A percentile compares a stretch with the other conserved stretches of the same genome.
These are phyloP conservation scores for Trematocara marginatum DNA, from an alignment of 2,113 vertebrate genomes.

Conservation along the genomic window DNA sequence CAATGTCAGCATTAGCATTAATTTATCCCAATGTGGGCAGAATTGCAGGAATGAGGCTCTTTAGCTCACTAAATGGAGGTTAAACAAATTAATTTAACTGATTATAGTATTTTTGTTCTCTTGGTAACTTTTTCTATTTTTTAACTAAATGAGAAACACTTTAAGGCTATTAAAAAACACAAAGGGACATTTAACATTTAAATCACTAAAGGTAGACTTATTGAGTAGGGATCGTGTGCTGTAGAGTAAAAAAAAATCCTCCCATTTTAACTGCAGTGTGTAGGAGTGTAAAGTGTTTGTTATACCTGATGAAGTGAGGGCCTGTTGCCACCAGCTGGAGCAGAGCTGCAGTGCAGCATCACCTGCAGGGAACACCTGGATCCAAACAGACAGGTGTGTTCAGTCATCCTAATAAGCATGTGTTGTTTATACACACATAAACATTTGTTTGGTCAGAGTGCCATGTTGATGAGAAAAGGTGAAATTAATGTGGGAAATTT, in stretches of 20 bases:
- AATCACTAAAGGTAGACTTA: background rate
- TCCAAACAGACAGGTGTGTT: constrained; percentile 42
- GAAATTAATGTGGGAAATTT: background rate
- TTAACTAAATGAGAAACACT: background rate
- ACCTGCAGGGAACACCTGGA: constrained; percentile 57
- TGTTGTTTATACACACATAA: background rate
- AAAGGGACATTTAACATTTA: background rate
- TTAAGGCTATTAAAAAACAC: background rate
- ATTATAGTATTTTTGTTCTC: background rate
- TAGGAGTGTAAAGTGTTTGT: background rate
- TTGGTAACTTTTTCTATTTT: background rate
- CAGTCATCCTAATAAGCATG: constrained; percentile 39
- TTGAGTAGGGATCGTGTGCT: background rate
- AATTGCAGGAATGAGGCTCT: background rate
- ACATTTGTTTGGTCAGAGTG: background rate
- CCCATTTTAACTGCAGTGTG: background rate
- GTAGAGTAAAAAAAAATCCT: background rate
- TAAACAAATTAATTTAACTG: constrained; percentile 17
- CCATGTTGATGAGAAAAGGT: background rate
- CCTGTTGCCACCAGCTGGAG: constrained; percentile 73
- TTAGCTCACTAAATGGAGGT: constrained; percentile 9
- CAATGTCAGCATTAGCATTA: background rate
- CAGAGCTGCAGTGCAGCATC: constrained; percentile 59
- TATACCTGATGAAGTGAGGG: constrained; percentile 36
- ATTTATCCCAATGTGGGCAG: background rate